Evolutionary conservation across 2,888 invertebrate genomes (phyloP), one percentile per base, ranked within the genome.

Genomic region (Macrophya annulata): DNA sequence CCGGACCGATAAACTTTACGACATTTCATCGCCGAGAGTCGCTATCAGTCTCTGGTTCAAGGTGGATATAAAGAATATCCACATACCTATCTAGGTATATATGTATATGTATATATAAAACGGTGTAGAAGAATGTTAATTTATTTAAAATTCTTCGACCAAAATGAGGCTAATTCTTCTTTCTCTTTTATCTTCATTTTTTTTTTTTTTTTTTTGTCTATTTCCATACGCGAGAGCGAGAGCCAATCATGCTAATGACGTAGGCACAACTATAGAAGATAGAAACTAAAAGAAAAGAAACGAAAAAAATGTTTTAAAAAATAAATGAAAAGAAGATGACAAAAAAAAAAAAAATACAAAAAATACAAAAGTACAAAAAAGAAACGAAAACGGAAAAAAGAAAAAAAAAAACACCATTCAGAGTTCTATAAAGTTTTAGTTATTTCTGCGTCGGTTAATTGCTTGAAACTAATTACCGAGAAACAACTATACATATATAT

Each of bases 161-260:
- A 25, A 31, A 62, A 62, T 9, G 10, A 62, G 25, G 25, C 51
- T 51, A 25, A 12, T 62, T 21, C 25, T 21, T 25, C 3, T 8
- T 25, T 9, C 12, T n/a, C n/a, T 10, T 25, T 12, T 62, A 21
- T 62, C 25, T 9, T 59, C n/a, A n/a, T 9, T n/a, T 59, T 9
- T 21, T 21, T 21, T 4, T 59, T 8, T 21, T 21, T 59, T 21
- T 59, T 9, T 25, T 62, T 21, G 8, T 37, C 31, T 71, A 71
- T 71, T 71, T 71, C 37, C 71, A 31, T 40, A 72, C 71, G 25
- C 21, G 4, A 17, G 40, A 71, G 72, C 31, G 55, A 51, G 31
- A 55, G 77, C 77, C 55, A 77, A 55, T 77, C 77, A 37, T 55
- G 37, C 77, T 55, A 55, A 77, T 77, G 77, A 77, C 77, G 55